phyloP scores from a whole-genome alignment of 2,888 invertebrate genomes.

The Platycheirus albimanus region DNA sequence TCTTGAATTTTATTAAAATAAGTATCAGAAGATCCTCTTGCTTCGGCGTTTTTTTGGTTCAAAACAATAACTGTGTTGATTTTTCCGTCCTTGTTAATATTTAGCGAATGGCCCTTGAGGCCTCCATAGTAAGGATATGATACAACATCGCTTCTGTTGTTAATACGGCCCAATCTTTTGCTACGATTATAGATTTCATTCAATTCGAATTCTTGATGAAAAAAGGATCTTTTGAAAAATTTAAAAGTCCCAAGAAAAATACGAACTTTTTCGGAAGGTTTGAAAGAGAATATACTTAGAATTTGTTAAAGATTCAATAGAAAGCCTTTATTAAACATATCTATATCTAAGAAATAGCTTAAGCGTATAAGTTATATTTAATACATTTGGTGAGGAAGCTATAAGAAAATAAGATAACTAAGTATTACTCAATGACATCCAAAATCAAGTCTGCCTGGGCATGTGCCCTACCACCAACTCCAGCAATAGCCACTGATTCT shows the following conservation, averaged over 20 bases:
- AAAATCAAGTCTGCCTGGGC: slow-evolving; percentile 89
- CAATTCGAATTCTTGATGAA: slow-evolving; percentile 40
- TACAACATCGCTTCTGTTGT: slow-evolving; percentile 59
- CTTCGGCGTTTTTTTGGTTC: slow-evolving; percentile 59
- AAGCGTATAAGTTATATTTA: slow-evolving; percentile 55
- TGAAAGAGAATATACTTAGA: not conserved
- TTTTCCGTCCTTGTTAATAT: slow-evolving; percentile 77
- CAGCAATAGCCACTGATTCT: slow-evolving; percentile 88
- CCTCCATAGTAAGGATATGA: slow-evolving; percentile 88
- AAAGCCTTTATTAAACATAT: slow-evolving; percentile 60
- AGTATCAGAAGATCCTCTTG: slow-evolving; percentile 81
- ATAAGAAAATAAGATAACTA: slow-evolving; percentile 7
- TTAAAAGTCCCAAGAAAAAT: slow-evolving; percentile 4
- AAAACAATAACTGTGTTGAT: slow-evolving; percentile 61
- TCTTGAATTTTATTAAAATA: slow-evolving; percentile 85
- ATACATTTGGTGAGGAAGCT: slow-evolving; percentile 28
- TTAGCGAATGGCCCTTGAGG: slow-evolving; percentile 87
- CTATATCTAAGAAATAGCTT: slow-evolving; percentile 31
- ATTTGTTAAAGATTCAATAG: slow-evolving; percentile 12
- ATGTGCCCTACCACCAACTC: slow-evolving; percentile 90
- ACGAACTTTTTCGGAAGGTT: not conserved
- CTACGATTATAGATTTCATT: slow-evolving; percentile 62
- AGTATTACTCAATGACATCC: slow-evolving; percentile 80
- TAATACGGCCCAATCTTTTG: slow-evolving; percentile 36
- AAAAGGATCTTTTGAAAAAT: not conserved